Conservation (phyloP, 2,888 invertebrate species). For the Eubasilissa splendida region DNA sequence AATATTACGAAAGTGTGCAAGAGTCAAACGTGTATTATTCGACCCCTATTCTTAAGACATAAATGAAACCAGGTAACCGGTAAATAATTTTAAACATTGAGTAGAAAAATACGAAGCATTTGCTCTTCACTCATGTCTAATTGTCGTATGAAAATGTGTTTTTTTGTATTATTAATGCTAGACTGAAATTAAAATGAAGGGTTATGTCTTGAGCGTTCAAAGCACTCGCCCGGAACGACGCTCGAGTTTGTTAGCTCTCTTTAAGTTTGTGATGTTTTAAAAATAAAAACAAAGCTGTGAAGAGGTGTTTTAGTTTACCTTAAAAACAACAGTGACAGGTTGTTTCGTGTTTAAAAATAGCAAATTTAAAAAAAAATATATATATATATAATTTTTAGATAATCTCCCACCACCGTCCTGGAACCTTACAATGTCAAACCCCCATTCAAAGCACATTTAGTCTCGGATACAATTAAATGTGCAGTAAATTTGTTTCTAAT, state of each 20-base stretch:
- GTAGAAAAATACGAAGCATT: too few relatives aligned
- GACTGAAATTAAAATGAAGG: background rate
- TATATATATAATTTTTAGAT: too few relatives aligned
- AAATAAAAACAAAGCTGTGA: conserved; percentile 26
- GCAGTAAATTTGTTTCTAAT: too few relatives aligned
- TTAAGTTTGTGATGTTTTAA: conserved; percentile 15
- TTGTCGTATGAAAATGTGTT: too few relatives aligned
- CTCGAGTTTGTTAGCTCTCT: conserved; percentile 27
- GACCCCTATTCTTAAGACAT: conserved; percentile 9
- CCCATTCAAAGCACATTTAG: too few relatives aligned
- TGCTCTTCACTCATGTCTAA: too few relatives aligned
- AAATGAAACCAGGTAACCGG: background rate
- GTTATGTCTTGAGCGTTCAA: conserved; percentile 26
- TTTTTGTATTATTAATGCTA: too few relatives aligned
- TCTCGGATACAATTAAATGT: too few relatives aligned
- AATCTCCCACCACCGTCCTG: too few relatives aligned
- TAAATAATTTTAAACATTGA: background rate
- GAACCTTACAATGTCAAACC: too few relatives aligned
- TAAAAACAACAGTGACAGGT: background rate
- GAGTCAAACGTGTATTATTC: conserved; percentile 7
- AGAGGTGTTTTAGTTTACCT: conserved; percentile 18
- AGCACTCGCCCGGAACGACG: conserved; percentile 16
- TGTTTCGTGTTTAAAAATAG: too few relatives aligned
- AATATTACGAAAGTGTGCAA: background rate
- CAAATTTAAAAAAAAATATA: too few relatives aligned